Evolutionary conservation across 2,888 invertebrate species (phyloP), one percentile per base, ranked within the genome.

Genomic region (Rosalia funebris): DNA sequence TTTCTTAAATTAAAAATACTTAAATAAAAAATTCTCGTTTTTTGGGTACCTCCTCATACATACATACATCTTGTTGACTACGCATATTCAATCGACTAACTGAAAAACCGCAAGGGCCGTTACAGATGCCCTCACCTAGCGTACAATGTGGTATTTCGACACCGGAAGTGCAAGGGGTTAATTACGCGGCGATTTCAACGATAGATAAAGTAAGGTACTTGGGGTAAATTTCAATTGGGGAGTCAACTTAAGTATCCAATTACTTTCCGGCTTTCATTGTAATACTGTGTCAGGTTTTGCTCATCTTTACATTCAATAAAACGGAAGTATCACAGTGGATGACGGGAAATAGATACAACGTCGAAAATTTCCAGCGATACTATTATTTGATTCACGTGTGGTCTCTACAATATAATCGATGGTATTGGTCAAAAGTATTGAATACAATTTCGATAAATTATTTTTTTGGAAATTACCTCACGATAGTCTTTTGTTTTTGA

Each of bases 141-240:
- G n/a, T n/a, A n/a, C n/a, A n/a, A n/a, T n/a, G n/a, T n/a, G n/a
- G n/a, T n/a, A n/a, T n/a, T n/a, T n/a, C 7, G 25, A 7, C 25
- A 25, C 15, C 45, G 56, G 63, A 59, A 59, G 48, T 53, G 55
- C 46, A 34, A 52, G 47, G 54, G 32, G 52, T 55, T 59, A 53
- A 53, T 61, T 39, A 34, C 50, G 46, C 63, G 56, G 63, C 62
- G 71, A 72, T 72, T 70, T 68, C 64, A 59, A 60, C 58, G 60
- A 47, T 48, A 58, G 69, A 69, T 71, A 63, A 68, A 64, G 63
- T 60, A 60, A 55, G 54, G 56, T 54, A 63, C 63, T 59, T 57
- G 4, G 25, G 25, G 25, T 25, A 7, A 25, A 25, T 25, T 25
- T 25, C 25, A 7, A 25, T 7, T 7, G 4, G 25, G 25, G 25